Conservation (phyloP, 2,797 vertebrate species). For the Podarcis lilfordi region DNA sequence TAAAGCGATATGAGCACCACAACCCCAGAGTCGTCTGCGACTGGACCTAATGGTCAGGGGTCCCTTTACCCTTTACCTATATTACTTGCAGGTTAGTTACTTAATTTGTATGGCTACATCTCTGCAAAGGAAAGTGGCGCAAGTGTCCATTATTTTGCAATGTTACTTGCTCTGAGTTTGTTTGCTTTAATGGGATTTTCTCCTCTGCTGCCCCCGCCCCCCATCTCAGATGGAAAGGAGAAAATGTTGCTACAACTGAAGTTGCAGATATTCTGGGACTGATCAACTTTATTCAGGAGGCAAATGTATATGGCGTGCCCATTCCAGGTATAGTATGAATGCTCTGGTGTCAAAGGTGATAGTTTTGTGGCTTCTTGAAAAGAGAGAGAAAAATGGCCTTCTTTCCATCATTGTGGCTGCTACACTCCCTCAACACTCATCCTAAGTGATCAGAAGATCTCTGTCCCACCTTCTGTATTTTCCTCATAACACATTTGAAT, state of each 20-base stretch:
- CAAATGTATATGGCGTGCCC: constrained; percentile 88
- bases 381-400: not conserved
- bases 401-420: not conserved
- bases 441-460: too few species aligned
- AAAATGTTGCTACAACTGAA: constrained; percentile 92
- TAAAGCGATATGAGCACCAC: too few species aligned
- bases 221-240: constrained; percentile 89
- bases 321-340: constrained; percentile 88
- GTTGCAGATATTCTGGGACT: constrained; percentile 83
- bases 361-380: not conserved
- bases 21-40: too few species aligned
- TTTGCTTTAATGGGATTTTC: not conserved
- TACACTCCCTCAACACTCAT: not conserved
- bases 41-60: too few species aligned
- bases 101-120: not conserved
- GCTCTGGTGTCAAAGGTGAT: not conserved
- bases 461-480: too few species aligned
- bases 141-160: not conserved
- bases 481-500: too few species aligned
- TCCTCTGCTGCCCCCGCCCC: not conserved
- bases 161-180: not conserved
- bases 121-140: not conserved
- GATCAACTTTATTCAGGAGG: constrained; percentile 85
- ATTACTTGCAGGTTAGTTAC: too few species aligned
- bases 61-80: too few species aligned